Conservation (phyloP, 1,140 invertebrate species). For the Diabrotica virgifera region DNA sequence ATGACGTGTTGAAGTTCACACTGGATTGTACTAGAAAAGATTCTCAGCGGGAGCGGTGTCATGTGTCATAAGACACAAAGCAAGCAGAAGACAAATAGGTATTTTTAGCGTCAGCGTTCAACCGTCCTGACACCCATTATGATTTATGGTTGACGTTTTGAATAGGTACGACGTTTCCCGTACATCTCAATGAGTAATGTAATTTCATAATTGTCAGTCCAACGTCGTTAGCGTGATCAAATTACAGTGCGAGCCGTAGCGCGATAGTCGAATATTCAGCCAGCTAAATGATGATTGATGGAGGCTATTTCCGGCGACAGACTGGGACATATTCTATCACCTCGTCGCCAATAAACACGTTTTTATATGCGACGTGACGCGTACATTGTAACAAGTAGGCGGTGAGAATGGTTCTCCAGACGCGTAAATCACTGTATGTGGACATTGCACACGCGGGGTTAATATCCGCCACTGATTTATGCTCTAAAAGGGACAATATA, state of each 20-base stretch:
- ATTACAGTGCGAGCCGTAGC: conserved; percentile 8
- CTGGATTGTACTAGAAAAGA: conserved; percentile 7
- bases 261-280: conserved; percentile 6
- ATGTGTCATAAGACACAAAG: conserved; percentile 38
- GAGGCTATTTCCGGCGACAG: conserved; percentile 41
- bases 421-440: conserved; percentile 45
- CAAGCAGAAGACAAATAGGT: conserved; percentile 38
- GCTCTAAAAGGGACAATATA: conserved; percentile 23
- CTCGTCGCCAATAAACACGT: conserved; percentile 44
- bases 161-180: conserved; percentile 35
- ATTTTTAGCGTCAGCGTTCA: conserved; percentile 36
- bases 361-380: conserved; percentile 44
- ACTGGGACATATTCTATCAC: conserved; percentile 42
- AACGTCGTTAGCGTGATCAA: conserved; percentile 38
- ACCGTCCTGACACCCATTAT: conserved; percentile 38
- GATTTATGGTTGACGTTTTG: conserved; percentile 41
- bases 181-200: conserved; percentile 45
- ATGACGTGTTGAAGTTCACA: neutral
- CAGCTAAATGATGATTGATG: conserved; percentile 44
- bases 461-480: conserved; percentile 47
- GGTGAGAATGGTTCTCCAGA: conserved; percentile 45
- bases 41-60: conserved; percentile 22
- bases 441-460: conserved; percentile 47
- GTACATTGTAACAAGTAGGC: conserved; percentile 44
- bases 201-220: conserved; percentile 47